Base-by-base conservation (phyloP, 2,888 invertebrate species). In the Coelinius sp. region DNA sequence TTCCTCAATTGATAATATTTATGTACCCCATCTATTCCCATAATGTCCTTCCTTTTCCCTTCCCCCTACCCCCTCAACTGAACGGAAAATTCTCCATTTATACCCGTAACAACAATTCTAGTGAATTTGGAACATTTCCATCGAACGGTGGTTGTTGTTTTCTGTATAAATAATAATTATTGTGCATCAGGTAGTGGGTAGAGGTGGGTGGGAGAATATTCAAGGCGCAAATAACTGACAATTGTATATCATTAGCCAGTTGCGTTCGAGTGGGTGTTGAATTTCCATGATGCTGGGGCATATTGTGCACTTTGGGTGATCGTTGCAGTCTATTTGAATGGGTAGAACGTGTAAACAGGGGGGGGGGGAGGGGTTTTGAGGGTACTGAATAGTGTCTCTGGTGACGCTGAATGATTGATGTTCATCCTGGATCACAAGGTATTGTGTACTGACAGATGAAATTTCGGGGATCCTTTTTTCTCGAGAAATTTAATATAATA, bases 291-390 rank as follows among this genome's bases (percentile, higher is more conserved):
- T n/a, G n/a, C n/a, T n/a, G 8, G 10, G 20, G 22, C 24, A 3
- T 20, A 22, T 52, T 52, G 22, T 52, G 17, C 52, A 52, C 22
- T 52, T 52, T 22, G 24, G 52, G 24, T 52, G 24, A 44, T 44
- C n/a, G 12, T 52, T 52, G 52, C 7, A 12, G 52, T 20, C 0
- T 10, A 10, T 20, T 20, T 68, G 75, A 76, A 75, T 75, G 46
- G 63, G 46, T 38, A 24, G 44, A 64, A 22, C 12, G 0, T 41
- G 46, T 68, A 56, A 62, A 59, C 27, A 6, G 59, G 17, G 59
- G 27, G 68, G 41, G 41, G 7, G 20, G 8, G 20, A 22, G 52
- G 22, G 52, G 10, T 22, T 22, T 52, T 52, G 20, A 22, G 22
- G 20, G 20, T 20, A 49, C 17, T 14, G 8, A 52, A 3, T 20